A percentile compares a stretch with the other conserved stretches of the same genome.
phyloP scores from a whole-genome alignment of 2,797 vertebrate genomes.

The Pangasius mekongensis region DNA sequence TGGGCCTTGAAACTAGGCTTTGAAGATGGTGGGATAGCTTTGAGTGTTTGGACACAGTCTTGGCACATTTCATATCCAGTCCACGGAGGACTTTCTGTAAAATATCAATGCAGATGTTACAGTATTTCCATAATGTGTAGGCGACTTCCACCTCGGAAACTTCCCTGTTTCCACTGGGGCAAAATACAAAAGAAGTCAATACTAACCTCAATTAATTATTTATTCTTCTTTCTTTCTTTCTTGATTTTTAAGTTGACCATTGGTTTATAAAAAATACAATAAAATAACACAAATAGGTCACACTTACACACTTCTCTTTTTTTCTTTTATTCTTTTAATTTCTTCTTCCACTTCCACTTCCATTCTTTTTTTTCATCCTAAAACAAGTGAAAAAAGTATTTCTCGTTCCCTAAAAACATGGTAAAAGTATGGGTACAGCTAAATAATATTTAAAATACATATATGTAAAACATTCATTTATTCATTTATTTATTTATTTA shows the following conservation, averaged over 20 bases:
- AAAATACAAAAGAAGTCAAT: background rate
- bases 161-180: background rate
- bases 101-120: slow-evolving; percentile 3
- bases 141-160: background rate
- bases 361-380: background rate
- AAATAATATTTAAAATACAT: background rate
- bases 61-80: background rate
- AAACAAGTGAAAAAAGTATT: background rate
- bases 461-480: background rate
- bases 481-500: background rate
- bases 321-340: background rate
- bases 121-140: background rate
- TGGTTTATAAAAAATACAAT: background rate
- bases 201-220: background rate
- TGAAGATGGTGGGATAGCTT: background rate
- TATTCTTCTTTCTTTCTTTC: background rate
- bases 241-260: too few species aligned
- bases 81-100: background rate
- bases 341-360: background rate
- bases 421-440: background rate
- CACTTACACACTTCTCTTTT: background rate
- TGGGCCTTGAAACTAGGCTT: background rate
- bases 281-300: background rate
- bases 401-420: background rate
- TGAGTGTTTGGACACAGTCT: background rate